Evolutionary conservation across 1,140 invertebrate species (phyloP).

Genomic region (Phocides pigmalion): DNA sequence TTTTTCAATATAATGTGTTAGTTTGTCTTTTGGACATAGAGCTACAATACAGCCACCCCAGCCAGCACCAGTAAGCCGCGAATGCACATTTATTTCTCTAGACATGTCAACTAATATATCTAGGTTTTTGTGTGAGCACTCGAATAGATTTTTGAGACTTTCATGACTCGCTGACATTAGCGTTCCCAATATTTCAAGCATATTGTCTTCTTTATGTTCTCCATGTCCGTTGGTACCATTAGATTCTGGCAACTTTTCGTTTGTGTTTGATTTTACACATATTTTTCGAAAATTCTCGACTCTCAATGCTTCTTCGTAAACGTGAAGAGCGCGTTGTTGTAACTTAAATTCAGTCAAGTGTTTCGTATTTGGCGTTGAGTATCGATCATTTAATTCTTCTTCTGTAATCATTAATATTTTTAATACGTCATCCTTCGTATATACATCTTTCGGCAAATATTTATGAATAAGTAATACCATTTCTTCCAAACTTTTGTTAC

Average conservation of each 20-base stretch:
- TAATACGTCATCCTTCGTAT: slow-evolving; percentile 91
- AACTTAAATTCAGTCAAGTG: slow-evolving; percentile 91
- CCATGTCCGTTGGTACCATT: slow-evolving; percentile 80
- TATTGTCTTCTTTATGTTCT: slow-evolving; percentile 42
- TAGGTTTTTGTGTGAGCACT: slow-evolving; percentile 96
- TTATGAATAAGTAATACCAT: slow-evolving; percentile 88
- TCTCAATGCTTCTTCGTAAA: slow-evolving; percentile 93
- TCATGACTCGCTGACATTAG: slow-evolving; percentile 96
- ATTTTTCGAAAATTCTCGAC: slow-evolving; percentile 90
- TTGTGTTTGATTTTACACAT: slow-evolving; percentile 85
- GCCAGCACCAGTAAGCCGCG: slow-evolving; percentile 97
- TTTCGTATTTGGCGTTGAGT: slow-evolving; percentile 88
- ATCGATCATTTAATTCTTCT: slow-evolving; percentile 87
- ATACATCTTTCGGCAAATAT: slow-evolving; percentile 88
- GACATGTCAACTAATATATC: slow-evolving; percentile 93
- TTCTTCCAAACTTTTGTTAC: slow-evolving; percentile 87
- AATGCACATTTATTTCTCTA: slow-evolving; percentile 89
- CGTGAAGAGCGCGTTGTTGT: slow-evolving; percentile 93
- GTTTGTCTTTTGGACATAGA: slow-evolving; percentile 87
- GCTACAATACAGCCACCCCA: slow-evolving; percentile 99
- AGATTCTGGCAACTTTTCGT: slow-evolving; percentile 71
- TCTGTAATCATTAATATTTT: slow-evolving; percentile 86
- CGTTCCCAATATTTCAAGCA: slow-evolving; percentile 87
- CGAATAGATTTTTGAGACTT: slow-evolving; percentile 93
- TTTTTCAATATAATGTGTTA: slow-evolving; percentile 88